These are phyloP conservation scores for Cephalopholis sonnerati DNA, from an alignment of 2,113 vertebrate genomes.

Conservation along the genomic window DNA sequence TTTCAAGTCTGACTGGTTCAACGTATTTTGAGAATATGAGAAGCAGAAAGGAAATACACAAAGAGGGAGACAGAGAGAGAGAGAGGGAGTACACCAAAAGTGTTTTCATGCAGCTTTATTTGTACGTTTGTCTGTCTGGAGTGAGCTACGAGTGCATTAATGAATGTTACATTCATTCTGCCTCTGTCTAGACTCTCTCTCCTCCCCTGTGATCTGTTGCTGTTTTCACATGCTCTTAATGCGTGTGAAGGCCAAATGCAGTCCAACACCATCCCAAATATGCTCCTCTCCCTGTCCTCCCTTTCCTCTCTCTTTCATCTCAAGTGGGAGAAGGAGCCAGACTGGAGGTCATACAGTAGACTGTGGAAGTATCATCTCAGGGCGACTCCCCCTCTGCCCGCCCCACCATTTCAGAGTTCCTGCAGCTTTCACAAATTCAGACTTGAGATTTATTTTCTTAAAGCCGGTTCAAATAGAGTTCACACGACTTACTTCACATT, in stretches of 20 bases:
- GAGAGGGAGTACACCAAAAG: not conserved
- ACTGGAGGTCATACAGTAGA: constrained; percentile 33
- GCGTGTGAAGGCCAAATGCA: constrained; percentile 2
- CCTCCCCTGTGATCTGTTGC: constrained; percentile 17
- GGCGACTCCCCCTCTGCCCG: not conserved
- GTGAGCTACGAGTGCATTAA: constrained; percentile 19
- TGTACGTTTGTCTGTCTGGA: constrained; percentile 22
- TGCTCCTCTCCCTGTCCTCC: constrained; percentile 22
- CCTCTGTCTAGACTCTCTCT: constrained; percentile 9
- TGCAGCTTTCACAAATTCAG: constrained; percentile 7
- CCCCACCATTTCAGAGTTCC: not conserved
- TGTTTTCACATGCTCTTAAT: constrained; percentile 33
- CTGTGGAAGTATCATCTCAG: constrained; percentile 6
- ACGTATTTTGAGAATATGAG: not conserved
- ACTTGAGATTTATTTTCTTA: constrained; percentile 7
- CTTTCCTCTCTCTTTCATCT: constrained; percentile 50
- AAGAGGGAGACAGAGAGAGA: not conserved
- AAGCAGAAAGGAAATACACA: not conserved
- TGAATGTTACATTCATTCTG: constrained; percentile 15
- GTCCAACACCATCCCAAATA: constrained; percentile 28
- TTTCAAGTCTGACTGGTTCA: constrained; percentile 31
- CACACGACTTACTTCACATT: constrained; percentile 14
- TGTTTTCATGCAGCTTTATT: constrained; percentile 31
- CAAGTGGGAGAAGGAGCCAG: constrained; percentile 41
- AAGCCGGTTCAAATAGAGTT: constrained; percentile 30